These are phyloP conservation scores for Pherbina coryleti DNA, from an alignment of 2,888 invertebrate genomes.

Conservation along the genomic window DNA sequence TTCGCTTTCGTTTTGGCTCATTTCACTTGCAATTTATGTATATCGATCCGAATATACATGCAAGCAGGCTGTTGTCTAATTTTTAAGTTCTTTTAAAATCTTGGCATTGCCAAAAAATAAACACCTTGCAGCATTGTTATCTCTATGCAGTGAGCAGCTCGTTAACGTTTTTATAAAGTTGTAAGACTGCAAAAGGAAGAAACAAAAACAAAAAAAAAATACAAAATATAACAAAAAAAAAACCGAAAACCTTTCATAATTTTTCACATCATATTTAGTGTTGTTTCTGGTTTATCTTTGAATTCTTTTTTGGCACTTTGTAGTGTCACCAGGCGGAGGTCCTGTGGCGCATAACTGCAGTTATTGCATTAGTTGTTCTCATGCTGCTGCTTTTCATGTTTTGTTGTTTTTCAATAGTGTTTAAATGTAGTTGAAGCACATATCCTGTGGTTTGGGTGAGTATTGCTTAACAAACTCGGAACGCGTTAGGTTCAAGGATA, in stretches of 20 bases:
- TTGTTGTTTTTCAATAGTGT: background rate
- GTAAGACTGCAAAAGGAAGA: background rate
- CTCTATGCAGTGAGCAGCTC: background rate
- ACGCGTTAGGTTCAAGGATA: background rate
- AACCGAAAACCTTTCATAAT: slow-evolving; percentile 7
- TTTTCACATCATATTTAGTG: slow-evolving; percentile 2
- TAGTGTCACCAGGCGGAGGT: background rate
- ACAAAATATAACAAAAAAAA: too few relatives aligned
- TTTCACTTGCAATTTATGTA: slow-evolving; percentile 66
- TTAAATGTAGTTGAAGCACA: background rate
- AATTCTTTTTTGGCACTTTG: background rate
- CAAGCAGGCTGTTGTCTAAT: background rate
- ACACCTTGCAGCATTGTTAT: slow-evolving; percentile 24
- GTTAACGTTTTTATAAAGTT: background rate
- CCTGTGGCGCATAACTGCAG: background rate
- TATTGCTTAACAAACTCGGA: background rate
- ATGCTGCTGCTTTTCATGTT: background rate
- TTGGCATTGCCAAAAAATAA: background rate
- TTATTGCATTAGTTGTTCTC: background rate
- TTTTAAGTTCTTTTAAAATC: background rate
- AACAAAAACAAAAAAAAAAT: background rate
- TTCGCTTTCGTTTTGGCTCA: slow-evolving; percentile 62
- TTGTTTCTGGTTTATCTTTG: background rate
- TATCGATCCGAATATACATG: background rate
- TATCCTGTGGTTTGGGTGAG: background rate